Conservation (phyloP, 2,113 vertebrate species). For the Porphyrio hochstetteri region DNA sequence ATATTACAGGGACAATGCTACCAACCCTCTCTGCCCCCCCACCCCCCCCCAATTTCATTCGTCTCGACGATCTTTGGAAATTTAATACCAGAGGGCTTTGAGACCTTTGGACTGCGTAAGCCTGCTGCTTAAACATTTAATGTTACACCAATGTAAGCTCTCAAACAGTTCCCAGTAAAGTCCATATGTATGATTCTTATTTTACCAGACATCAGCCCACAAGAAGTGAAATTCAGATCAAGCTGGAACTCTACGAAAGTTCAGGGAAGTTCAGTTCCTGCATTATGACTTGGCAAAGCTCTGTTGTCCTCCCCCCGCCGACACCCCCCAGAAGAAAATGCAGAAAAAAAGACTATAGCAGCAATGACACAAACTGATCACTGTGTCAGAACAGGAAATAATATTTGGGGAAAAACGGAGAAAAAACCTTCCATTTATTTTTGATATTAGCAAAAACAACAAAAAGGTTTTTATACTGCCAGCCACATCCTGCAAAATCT, state of each 20-base stretch:
- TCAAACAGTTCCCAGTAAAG: not conserved
- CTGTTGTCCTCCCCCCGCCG: not conserved
- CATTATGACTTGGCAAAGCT: not conserved
- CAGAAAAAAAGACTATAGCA: not conserved
- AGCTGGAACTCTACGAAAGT: not conserved
- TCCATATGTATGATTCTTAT: not conserved
- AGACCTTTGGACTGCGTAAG: slow-evolving; percentile 14
- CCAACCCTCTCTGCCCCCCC: not conserved
- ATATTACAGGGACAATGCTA: slow-evolving; percentile 31
- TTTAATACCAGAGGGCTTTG: not conserved
- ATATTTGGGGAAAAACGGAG: not conserved
- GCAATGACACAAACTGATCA: not conserved
- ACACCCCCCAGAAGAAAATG: not conserved
- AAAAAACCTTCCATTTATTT: not conserved
- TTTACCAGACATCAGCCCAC: not conserved
- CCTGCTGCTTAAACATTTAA: not conserved
- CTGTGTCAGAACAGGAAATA: slow-evolving; percentile 27
- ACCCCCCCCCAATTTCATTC: not conserved
- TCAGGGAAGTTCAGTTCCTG: slow-evolving; percentile 16
- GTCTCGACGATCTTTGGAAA: slow-evolving; percentile 5
- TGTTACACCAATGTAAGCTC: not conserved
- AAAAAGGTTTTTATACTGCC: not conserved
- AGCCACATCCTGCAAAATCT: slow-evolving; percentile 8
- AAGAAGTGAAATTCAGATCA: slow-evolving; percentile 12
- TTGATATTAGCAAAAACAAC: not conserved